These are phyloP conservation scores for Zosterops japonicus DNA, from an alignment of 2,113 vertebrate species.

Conservation along the genomic window DNA sequence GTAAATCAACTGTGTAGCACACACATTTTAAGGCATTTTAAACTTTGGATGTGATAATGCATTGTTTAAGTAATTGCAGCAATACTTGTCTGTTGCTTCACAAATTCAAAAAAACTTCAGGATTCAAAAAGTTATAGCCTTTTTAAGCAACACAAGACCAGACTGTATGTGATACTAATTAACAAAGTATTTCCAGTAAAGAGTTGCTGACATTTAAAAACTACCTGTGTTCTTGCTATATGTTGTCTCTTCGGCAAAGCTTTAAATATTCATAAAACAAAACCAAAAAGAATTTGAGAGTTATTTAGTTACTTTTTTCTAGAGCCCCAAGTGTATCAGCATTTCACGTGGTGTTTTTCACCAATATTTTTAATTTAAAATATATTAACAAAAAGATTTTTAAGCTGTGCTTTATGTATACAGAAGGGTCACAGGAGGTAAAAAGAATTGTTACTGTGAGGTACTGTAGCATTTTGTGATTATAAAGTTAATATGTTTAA, in stretches of 20 bases:
- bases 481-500: slow-evolving; percentile 76
- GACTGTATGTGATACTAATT: slow-evolving; percentile 18
- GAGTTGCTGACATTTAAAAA: slow-evolving; percentile 57
- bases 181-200: slow-evolving; percentile 14
- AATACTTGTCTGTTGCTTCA: slow-evolving; percentile 8
- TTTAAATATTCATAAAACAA: slow-evolving; percentile 16
- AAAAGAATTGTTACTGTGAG: slow-evolving; percentile 71
- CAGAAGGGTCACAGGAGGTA: slow-evolving; percentile 70
- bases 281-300: background rate
- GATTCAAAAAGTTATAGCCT: slow-evolving; percentile 1
- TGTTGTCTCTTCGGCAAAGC: background rate
- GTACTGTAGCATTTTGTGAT: slow-evolving; percentile 71
- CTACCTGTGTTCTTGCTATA: slow-evolving; percentile 1
- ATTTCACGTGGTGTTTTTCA: background rate
- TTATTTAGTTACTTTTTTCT: background rate
- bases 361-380: background rate
- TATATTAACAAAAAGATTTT: slow-evolving; percentile 35
- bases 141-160: background rate
- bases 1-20: background rate
- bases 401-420: slow-evolving; percentile 60
- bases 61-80: slow-evolving; percentile 46
- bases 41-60: slow-evolving; percentile 26
- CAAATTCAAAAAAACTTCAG: slow-evolving; percentile 3
- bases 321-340: background rate
- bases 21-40: slow-evolving; percentile 20